phyloP scores from a whole-genome alignment of 2,797 vertebrate genomes.

The Chrysocyon brachyurus region DNA sequence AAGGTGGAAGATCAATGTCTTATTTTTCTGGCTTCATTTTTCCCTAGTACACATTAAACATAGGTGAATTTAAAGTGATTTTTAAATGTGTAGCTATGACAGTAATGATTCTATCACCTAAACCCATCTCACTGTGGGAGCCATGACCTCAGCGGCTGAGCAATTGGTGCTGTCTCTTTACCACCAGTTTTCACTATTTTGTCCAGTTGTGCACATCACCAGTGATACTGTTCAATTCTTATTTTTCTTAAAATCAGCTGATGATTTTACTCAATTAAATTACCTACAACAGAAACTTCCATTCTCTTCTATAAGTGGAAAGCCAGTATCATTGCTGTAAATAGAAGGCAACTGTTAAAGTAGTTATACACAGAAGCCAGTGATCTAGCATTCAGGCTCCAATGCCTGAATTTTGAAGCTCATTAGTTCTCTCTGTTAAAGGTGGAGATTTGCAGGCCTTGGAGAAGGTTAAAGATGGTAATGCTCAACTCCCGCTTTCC shows the following conservation, averaged over 20 bases:
- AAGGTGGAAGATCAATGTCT: neutral
- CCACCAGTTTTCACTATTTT: neutral
- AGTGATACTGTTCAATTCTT: neutral
- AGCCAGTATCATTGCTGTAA: neutral
- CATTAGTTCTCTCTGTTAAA: neutral
- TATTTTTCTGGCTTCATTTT: neutral
- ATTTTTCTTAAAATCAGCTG: neutral
- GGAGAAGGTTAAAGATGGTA: neutral
- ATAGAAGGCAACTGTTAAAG: neutral
- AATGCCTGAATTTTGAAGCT: neutral
- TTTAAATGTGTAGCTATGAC: neutral
- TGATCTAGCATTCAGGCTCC: neutral
- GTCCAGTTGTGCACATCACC: fast-evolving
- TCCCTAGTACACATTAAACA: neutral
- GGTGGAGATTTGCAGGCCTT: neutral
- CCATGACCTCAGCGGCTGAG: too few relatives aligned
- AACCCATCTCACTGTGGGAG: neutral
- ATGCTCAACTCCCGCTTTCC: neutral
- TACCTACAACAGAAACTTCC: neutral
- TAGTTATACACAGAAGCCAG: neutral
- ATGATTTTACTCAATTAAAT: neutral
- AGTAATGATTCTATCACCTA: neutral
- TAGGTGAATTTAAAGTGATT: too few relatives aligned
- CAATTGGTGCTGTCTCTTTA: neutral
- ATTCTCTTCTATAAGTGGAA: neutral